Evolutionary conservation across 1,140 invertebrate genomes (phyloP), one percentile per base, ranked within the genome.

Genomic region (Pogonomyrmex barbatus): DNA sequence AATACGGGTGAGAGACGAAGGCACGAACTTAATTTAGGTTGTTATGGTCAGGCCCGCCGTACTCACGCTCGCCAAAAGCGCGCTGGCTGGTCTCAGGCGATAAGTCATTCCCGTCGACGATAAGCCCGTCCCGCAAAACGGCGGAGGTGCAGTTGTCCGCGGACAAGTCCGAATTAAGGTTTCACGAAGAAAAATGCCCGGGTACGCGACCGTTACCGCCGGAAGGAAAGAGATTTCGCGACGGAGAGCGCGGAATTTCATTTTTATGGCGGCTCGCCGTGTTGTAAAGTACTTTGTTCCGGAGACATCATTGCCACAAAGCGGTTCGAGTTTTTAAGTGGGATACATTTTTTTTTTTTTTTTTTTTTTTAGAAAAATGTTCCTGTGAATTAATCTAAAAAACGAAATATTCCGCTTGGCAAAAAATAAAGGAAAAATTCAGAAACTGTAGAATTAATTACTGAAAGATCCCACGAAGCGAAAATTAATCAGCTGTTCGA

Each of bases 31-130:
- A 94, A 93, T 93, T 92, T 93, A 76, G 88, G 89, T 90, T 90
- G 90, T 92, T 93, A 92, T 87, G 82, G 83, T 17, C 52, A 77
- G 73, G 89, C 86, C 88, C 85, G 86, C 88, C 86, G 87, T 87
- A 65, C 76, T 73, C 76, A 68, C 76, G 47, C 81, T 87, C 71
- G 82, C 77, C 60, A 86, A 89, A 93, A 91, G 77, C 85, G 75
- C 88, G 68, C 83, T 90, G 86, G 78, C 65, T 47, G 79, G 39
- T 71, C 47, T 89, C 91, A 65, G 91, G 81, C 92, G 92, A 94
- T 94, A 94, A 94, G 93, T 94, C 94, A 94, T 94, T 93, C 24
- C 91, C 88, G n/a, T n/a, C n/a, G 92, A 91, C 91, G 92, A 94
- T 94, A 94, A 94, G 92, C 91, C 24, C 85, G 65, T 54, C 63